These are phyloP conservation scores for Noctua janthe DNA, from an alignment of 2,888 invertebrate species.

Conservation along the genomic window DNA sequence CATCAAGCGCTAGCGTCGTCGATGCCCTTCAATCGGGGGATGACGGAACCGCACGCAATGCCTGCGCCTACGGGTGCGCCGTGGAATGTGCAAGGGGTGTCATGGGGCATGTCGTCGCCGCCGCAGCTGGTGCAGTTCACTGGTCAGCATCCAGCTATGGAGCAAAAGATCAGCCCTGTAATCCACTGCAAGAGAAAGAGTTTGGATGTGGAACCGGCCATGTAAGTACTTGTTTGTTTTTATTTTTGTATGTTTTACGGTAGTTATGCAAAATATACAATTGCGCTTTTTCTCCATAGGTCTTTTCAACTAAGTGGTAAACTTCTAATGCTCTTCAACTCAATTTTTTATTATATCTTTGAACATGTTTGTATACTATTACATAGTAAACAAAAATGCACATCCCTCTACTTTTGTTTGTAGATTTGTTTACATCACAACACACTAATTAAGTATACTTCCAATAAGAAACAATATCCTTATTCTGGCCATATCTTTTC, in stretches of 20 bases:
- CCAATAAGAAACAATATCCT: background rate
- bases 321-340: background rate
- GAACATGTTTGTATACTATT: background rate
- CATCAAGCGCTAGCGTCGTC: conserved; percentile 82
- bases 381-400: background rate
- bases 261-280: background rate
- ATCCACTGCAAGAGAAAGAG: conserved; percentile 87
- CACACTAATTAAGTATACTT: background rate
- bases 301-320: background rate
- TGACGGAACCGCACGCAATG: conserved; percentile 80
- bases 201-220: conserved; percentile 82
- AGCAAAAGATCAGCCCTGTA: conserved; percentile 73
- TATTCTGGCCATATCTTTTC: background rate
- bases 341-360: background rate
- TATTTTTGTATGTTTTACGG: background rate
- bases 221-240: conserved; percentile 83
- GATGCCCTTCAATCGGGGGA: conserved; percentile 71
- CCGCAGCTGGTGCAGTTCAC: conserved; percentile 88
- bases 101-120: conserved; percentile 88
- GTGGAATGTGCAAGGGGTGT: conserved; percentile 89
- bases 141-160: conserved; percentile 77
- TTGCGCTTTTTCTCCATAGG: background rate
- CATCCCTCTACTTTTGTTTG: background rate
- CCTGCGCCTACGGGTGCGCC: conserved; percentile 85
- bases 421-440: background rate